These are phyloP conservation scores for Aplysina aerophoba DNA, from an alignment of 37 sponge, comb jelly and placozoan species.

Conservation along the genomic window DNA sequence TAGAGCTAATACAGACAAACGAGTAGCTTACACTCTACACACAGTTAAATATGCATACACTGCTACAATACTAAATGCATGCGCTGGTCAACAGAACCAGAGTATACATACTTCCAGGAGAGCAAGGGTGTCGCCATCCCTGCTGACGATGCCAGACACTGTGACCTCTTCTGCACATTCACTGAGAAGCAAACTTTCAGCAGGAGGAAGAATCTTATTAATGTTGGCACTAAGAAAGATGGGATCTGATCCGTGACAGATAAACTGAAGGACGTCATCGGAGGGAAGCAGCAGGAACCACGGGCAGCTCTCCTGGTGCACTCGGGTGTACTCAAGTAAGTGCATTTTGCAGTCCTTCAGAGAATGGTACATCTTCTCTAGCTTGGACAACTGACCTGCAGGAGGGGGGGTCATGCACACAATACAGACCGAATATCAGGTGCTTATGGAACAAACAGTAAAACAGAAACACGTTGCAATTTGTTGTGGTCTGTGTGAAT, in stretches of 20 bases:
- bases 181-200: neutral
- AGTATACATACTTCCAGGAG: neutral
- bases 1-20: too few relatives aligned
- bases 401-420: neutral
- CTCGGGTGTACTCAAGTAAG: conserved; percentile 53
- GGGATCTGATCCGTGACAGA: conserved; percentile 61
- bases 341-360: conserved; percentile 58
- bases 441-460: neutral
- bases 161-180: neutral
- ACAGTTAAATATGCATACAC: too few relatives aligned
- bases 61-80: neutral
- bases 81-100: neutral
- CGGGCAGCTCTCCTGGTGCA: conserved; percentile 45
- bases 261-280: conserved; percentile 74
- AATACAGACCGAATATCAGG: neutral
- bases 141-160: neutral
- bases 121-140: neutral
- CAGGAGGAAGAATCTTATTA: conserved; percentile 2
- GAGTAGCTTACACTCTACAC: too few relatives aligned
- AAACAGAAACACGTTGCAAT: neutral
- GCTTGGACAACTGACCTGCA: conserved; percentile 62
- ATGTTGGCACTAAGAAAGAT: neutral
- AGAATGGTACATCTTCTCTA: conserved; percentile 74
- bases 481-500: neutral
- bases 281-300: conserved; percentile 81